These are phyloP conservation scores for Darevskia mixta DNA, from an alignment of 2,797 vertebrate genomes.

Conservation along the genomic window DNA sequence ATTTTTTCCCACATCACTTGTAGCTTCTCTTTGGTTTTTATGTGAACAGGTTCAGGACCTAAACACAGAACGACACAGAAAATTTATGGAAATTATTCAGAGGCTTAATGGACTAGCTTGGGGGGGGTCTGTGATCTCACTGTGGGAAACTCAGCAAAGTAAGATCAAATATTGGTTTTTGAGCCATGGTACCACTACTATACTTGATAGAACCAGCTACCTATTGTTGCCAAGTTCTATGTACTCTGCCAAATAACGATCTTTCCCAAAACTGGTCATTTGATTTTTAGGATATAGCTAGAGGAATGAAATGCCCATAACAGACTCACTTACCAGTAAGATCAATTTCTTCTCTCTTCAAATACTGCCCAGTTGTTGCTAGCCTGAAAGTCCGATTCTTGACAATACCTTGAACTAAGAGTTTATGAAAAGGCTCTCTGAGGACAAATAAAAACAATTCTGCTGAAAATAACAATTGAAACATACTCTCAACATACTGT, in stretches of 20 bases:
- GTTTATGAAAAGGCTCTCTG: conserved; percentile 95
- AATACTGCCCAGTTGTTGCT: conserved; percentile 85
- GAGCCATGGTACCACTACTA: conserved; percentile 18
- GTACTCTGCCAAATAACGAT: background rate
- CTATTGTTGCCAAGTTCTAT: conserved; percentile 17
- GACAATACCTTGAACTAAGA: conserved; percentile 96
- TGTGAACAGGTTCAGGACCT: conserved; percentile 85
- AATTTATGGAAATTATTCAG: background rate
- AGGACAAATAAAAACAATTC: conserved; percentile 37
- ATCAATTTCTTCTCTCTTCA: conserved; percentile 91
- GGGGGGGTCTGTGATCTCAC: too few relatives aligned
- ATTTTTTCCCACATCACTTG: conserved; percentile 96
- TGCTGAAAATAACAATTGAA: conserved; percentile 33
- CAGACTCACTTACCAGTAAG: conserved; percentile 85
- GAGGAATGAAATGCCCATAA: background rate
- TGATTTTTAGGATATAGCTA: background rate
- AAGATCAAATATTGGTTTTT: background rate
- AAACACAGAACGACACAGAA: background rate
- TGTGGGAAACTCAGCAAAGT: too few relatives aligned
- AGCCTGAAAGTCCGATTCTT: conserved; percentile 93
- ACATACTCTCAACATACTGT: conserved; percentile 13
- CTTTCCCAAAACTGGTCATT: background rate
- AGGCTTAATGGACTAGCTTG: background rate
- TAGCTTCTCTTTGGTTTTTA: conserved; percentile 77
- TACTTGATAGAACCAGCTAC: too few relatives aligned